phyloP scores from a whole-genome alignment of 2,113 vertebrate species.

The Alaudala cheleensis region DNA sequence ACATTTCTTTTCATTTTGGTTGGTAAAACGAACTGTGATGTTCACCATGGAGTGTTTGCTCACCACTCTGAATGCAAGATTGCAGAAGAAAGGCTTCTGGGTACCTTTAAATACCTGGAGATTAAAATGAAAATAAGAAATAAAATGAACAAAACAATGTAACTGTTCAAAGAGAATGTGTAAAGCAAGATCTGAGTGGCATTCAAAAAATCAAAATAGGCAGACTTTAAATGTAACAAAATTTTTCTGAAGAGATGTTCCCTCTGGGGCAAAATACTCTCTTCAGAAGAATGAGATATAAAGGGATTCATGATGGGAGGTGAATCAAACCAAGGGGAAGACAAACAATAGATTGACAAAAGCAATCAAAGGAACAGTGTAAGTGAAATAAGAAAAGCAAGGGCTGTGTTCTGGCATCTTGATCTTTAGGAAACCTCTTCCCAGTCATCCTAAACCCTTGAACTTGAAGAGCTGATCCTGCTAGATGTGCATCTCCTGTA shows the following conservation, averaged over 20 bases:
- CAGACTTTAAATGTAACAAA: not conserved
- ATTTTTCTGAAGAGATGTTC: not conserved
- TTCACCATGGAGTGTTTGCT: not conserved
- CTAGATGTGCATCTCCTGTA: not conserved
- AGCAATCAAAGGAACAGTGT: not conserved
- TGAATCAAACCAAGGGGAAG: not conserved
- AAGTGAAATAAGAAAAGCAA: not conserved
- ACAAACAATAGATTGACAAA: conserved; percentile 2
- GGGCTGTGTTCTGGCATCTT: not conserved
- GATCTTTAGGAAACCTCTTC: not conserved
- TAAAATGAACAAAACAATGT: not conserved
- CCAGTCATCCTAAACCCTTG: not conserved
- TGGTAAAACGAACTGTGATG: not conserved
- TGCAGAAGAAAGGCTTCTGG: not conserved
- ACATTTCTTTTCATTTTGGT: not conserved
- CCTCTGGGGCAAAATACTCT: not conserved
- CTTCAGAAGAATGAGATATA: not conserved
- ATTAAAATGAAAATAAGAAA: not conserved
- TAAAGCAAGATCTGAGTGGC: not conserved
- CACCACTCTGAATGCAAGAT: not conserved
- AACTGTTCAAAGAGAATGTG: not conserved
- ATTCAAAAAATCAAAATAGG: not conserved
- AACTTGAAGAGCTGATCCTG: not conserved
- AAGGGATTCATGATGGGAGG: not conserved
- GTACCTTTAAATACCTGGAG: not conserved